Evolutionary conservation across 1,140 invertebrate species (phyloP), one percentile per base, ranked within the genome.

Genomic region (Oryzaephilus surinamensis): DNA sequence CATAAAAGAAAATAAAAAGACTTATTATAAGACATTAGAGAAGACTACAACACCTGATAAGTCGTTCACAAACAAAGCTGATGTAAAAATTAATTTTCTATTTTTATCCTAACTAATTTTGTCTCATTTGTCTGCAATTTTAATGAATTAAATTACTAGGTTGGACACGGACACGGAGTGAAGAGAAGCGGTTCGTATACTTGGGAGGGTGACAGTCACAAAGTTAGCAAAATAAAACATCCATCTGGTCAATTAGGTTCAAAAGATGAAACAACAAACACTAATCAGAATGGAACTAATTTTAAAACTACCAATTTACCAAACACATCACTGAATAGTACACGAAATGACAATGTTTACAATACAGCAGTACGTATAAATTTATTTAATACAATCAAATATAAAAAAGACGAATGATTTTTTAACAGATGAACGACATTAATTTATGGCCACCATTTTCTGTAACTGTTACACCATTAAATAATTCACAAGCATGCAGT

Each of bases 381-480:
- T n/a, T n/a, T n/a, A n/a, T n/a, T n/a, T n/a, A n/a, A n/a, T n/a
- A n/a, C n/a, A n/a, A n/a, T n/a, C n/a, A n/a, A n/a, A n/a, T n/a
- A n/a, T n/a, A n/a, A n/a, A n/a, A n/a, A n/a, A n/a, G n/a, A n/a
- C n/a, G n/a, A n/a, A n/a, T 36, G 5, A 11, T 36, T 41, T 37
- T 34, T 45, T 46, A 49, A 6, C 36, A 60, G 55, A 15, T 51
- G 15, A 55, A 55, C 21, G 63, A 62, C 41, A 55, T 72, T 2
- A 74, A 73, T 48, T 43, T 75, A 4, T 77, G 74, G 73, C 69
- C 75, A 2, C 72, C 74, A 2, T 69, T 75, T 51, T 71, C 73
- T 2, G 64, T 74, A 10, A 65, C 66, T 6, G 51, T 73, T 4
- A 66, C 71, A 6, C 31, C 57, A 44, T 18, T 61, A 51, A 51